Percentiles rank a stretch among this genome's conserved stretches.
These are phyloP conservation scores for Clistopyga incitator DNA, from an alignment of 2,888 invertebrate genomes.

Conservation along the genomic window DNA sequence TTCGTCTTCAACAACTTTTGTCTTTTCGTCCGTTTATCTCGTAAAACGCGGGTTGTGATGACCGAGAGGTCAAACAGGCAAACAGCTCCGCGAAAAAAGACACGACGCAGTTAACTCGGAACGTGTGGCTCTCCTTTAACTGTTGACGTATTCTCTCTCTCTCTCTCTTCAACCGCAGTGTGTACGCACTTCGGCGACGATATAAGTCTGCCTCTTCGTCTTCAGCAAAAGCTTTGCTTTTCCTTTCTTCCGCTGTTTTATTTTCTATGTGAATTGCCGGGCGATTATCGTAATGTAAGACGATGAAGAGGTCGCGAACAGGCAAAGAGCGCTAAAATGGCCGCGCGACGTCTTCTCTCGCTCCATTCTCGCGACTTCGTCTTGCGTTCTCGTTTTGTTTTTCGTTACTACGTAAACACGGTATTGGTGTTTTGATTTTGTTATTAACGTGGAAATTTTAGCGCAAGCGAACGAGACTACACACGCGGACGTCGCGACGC, in stretches of 20 bases:
- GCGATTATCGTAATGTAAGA: conserved; percentile 10
- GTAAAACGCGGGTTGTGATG: conserved; percentile 15
- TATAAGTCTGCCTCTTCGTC: too few relatives aligned
- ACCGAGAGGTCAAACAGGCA: conserved; percentile 15
- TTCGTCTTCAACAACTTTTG: not conserved
- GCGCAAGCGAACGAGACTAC: conserved; percentile 1
- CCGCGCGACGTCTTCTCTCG: conserved; percentile 35
- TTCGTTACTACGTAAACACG: not conserved
- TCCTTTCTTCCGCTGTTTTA: too few relatives aligned
- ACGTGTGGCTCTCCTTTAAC: too few relatives aligned
- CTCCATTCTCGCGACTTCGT: conserved; percentile 7
- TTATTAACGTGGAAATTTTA: not conserved
- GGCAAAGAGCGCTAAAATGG: conserved; percentile 49
- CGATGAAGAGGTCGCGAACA: conserved; percentile 15
- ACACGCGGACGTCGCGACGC: conserved; percentile 57
- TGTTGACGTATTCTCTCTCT: too few relatives aligned
- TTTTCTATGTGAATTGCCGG: too few relatives aligned
- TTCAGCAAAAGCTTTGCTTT: too few relatives aligned
- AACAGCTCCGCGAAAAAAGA: not conserved
- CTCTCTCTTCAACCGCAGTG: too few relatives aligned
- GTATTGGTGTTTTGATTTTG: not conserved
- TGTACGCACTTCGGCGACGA: too few relatives aligned
- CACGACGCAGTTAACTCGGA: too few relatives aligned
- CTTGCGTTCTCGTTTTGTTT: not conserved
- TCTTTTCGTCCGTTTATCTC: not conserved